Evolutionary conservation across 37 sponge, comb jelly and placozoan species (phyloP), one percentile per base, ranked within the genome.

Genomic region (Dysidea cf. avara): DNA sequence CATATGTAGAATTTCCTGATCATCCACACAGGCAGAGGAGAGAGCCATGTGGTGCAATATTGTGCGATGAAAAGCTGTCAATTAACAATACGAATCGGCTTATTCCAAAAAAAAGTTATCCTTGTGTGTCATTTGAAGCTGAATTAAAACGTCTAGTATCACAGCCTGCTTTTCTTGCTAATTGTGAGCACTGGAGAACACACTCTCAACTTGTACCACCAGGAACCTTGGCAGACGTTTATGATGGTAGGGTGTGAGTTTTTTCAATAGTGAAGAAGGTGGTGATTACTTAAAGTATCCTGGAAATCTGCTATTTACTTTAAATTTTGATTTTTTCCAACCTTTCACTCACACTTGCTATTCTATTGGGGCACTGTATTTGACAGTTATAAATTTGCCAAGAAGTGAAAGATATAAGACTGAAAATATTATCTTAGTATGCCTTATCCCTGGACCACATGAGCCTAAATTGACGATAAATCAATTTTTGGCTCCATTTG

Each of bases 301-400:
- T n/a, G n/a, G n/a, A n/a, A 61, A 75, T 48, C 61, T 55, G 6
- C 38, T n/a, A 18, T 62, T 79, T 29, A 36, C 16, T 6, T 33
- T 79, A 0, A 79, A 79, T 32, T 52, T 69, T 31, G 80, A 79
- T 47, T 82, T 75, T 66, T 75, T 82, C 68, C 58, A 74, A 34
- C 83, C 81, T 0, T 81, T 39, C 48, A 35, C 72, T 21, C 74
- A 67, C 39, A 59, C 61, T 9, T 35, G 31, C 3, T 48, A 69
- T 48, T 59, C 71, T 14, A 53, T 33, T 26, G 80, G 80, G 31
- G 71, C 36, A 21, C 11, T 69, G 0, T 79, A 79, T 37, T 29
- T 79, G 20, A 21, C 71, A 14, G 11, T 79, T 2, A 7, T 61
- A 25, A 79, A 79, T 47, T 53, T 79, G 3, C 74, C 81, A 1